Conservation (phyloP, 2,888 invertebrate genomes). For the Hartigia nigra region DNA sequence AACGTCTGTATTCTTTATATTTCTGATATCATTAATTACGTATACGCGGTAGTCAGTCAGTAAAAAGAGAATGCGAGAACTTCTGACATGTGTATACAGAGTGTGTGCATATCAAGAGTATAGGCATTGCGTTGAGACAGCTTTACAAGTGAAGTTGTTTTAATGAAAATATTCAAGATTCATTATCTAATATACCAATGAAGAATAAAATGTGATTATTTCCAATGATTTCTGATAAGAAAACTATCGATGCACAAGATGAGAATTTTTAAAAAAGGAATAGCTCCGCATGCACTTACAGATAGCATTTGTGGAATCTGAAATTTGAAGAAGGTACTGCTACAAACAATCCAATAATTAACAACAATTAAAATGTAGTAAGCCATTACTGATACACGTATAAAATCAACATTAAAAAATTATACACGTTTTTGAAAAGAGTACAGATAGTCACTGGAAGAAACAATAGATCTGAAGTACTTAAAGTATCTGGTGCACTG, state of each 20-base stretch:
- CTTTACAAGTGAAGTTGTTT: not conserved
- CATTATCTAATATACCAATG: not conserved
- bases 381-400: not conserved
- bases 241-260: not conserved
- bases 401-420: not conserved
- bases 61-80: constrained; percentile 23
- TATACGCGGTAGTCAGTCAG: constrained; percentile 47
- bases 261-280: not conserved
- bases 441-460: not conserved
- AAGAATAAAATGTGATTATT: not conserved
- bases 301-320: not conserved
- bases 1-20: constrained; percentile 14
- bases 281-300: not conserved
- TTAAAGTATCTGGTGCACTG: not conserved
- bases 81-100: constrained; percentile 10
- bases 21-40: constrained; percentile 38
- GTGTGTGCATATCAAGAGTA: not conserved
- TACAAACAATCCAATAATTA: not conserved
- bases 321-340: not conserved
- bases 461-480: not conserved
- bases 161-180: not conserved
- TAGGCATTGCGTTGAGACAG: not conserved
- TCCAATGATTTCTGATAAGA: not conserved
- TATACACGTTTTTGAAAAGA: not conserved
- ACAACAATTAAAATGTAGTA: not conserved